Evolutionary conservation across 2,113 vertebrate genomes (phyloP).

Genomic region (Pangasianodon gigas): DNA sequence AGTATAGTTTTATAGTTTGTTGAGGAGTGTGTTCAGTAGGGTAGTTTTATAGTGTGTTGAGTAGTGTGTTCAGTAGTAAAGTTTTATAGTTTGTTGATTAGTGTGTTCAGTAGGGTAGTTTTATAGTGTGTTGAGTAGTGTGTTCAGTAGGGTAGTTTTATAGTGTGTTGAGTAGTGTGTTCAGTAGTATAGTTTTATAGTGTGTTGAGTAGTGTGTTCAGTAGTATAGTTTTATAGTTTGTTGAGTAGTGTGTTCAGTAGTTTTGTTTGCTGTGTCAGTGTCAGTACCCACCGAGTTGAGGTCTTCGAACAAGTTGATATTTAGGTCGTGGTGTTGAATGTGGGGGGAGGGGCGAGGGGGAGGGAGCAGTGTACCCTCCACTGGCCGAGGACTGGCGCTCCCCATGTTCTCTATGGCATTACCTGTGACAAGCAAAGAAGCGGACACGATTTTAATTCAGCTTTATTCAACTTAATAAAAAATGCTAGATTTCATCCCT

Average conservation of each 20-base stretch:
- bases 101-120: background rate
- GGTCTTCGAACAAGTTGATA: slow-evolving; percentile 68
- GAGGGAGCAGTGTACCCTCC: slow-evolving; percentile 63
- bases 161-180: background rate
- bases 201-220: background rate
- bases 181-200: background rate
- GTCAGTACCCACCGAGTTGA: slow-evolving; percentile 65
- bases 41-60: background rate
- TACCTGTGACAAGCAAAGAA: slow-evolving; percentile 55
- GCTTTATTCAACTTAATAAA: background rate
- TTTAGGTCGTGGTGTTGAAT: slow-evolving; percentile 64
- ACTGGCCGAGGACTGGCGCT: slow-evolving; percentile 61
- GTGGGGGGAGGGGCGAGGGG: slow-evolving; percentile 65
- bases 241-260: background rate
- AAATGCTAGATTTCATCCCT: background rate
- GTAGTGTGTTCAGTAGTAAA: background rate
- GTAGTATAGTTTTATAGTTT: background rate
- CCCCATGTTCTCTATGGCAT: slow-evolving; percentile 71
- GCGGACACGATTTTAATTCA: background rate
- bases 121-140: background rate
- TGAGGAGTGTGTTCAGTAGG: background rate
- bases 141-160: background rate
- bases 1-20: background rate
- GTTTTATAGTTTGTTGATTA: background rate
- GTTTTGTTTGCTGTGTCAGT: background rate